Evolutionary conservation across 2,113 vertebrate species (phyloP).

Genomic region (Dryoscopus gambensis): DNA sequence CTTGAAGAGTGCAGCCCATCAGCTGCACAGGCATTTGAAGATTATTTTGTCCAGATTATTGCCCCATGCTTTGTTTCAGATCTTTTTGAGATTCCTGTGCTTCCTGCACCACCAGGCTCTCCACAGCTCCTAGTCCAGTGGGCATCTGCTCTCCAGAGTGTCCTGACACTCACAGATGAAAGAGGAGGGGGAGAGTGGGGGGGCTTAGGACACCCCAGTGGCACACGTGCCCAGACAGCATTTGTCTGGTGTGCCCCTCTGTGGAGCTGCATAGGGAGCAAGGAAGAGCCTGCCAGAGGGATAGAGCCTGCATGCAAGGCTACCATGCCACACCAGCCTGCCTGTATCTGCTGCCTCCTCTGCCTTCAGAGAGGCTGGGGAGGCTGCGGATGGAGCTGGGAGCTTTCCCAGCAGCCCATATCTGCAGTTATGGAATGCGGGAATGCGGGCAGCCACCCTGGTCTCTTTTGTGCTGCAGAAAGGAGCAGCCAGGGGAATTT

Average conservation of each 20-base stretch:
- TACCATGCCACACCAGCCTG: background rate
- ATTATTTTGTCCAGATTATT: background rate
- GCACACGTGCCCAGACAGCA: background rate
- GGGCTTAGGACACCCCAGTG: background rate
- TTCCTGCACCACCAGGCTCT: background rate
- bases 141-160: background rate
- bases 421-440: background rate
- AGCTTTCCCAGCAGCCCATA: background rate
- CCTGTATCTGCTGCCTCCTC: background rate
- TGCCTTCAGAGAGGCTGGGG: background rate
- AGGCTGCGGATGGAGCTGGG: background rate
- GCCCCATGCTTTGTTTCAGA: background rate
- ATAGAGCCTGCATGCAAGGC: accelerated
- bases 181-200: background rate
- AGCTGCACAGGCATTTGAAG: background rate
- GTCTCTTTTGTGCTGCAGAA: background rate
- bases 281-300: background rate
- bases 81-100: background rate
- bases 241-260: background rate
- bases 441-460: background rate
- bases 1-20: background rate
- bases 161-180: background rate
- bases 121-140: background rate
- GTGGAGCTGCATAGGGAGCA: accelerated
- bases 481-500: background rate